phyloP scores from a whole-genome alignment of 1,140 invertebrate species.

The Megalopta genalis region DNA sequence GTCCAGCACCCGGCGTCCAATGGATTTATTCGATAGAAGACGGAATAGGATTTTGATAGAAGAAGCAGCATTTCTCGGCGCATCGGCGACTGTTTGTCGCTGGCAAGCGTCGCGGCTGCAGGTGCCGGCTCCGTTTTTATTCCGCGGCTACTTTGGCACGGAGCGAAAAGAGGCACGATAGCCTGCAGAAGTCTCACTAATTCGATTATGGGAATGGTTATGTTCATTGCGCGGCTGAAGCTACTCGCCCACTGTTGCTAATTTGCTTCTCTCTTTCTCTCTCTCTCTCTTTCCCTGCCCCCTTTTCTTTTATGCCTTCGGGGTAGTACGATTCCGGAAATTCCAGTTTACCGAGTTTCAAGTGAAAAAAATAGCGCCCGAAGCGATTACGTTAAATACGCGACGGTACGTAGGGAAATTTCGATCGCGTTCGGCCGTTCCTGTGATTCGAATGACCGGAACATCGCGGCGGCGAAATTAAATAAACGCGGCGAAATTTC shows the following conservation, averaged over 20 bases:
- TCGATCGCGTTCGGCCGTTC: too few relatives aligned
- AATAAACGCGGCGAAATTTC: too few relatives aligned
- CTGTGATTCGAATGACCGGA: too few relatives aligned
- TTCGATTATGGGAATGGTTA: conserved; percentile 16
- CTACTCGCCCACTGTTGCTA: neutral
- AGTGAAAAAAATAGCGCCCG: neutral
- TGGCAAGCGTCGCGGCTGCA: neutral
- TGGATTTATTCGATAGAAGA: too few relatives aligned
- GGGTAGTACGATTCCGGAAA: neutral
- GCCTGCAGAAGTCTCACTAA: conserved; percentile 3
- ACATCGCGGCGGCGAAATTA: too few relatives aligned
- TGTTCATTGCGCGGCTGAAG: neutral
- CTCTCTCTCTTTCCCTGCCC: too few relatives aligned
- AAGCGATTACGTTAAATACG: neutral
- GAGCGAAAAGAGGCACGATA: neutral
- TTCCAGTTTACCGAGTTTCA: neutral
- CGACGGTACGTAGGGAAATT: too few relatives aligned
- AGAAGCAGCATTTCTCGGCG: neutral
- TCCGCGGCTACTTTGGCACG: neutral
- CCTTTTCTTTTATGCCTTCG: neutral
- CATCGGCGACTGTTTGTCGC: neutral
- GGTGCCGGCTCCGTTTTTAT: neutral
- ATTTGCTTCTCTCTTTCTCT: too few relatives aligned
- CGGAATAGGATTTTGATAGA: too few relatives aligned
- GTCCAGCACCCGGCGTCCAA: too few relatives aligned